These are phyloP conservation scores for Caradrina kadenii DNA, from an alignment of 2,888 invertebrate species.

Conservation along the genomic window DNA sequence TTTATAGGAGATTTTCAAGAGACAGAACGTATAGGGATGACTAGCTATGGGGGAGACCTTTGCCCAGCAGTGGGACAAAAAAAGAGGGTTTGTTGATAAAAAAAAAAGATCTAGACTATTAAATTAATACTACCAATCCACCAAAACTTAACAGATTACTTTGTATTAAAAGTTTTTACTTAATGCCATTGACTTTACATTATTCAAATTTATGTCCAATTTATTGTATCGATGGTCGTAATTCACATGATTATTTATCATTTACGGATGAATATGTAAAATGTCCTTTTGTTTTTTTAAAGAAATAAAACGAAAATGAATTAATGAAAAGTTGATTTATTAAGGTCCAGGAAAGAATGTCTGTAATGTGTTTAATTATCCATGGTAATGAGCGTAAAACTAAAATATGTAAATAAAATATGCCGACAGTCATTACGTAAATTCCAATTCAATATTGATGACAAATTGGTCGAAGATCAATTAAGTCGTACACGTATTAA, in stretches of 20 bases:
- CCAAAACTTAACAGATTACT: no score
- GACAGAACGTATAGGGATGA: no score
- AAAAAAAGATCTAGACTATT: no score
- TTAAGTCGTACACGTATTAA: no score
- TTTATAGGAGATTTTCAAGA: no score
- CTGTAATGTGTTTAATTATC: not conserved
- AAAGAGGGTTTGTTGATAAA: no score
- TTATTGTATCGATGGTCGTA: not conserved
- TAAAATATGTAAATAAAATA: not conserved
- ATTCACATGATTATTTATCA: not conserved
- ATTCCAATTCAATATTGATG: not conserved
- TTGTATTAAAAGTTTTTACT: no score
- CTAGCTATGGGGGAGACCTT: no score
- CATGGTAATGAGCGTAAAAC: not conserved
- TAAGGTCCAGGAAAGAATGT: not conserved
- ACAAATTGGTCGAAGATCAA: not conserved
- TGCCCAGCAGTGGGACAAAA: no score
- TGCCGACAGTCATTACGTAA: not conserved
- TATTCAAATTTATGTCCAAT: not conserved
- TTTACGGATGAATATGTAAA: not conserved
- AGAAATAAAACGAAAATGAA: not conserved
- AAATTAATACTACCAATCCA: no score
- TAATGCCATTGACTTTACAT: not conserved
- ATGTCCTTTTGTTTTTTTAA: no score
- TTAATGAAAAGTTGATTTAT: not conserved